phyloP scores from a whole-genome alignment of 1,140 invertebrate genomes.

The Drosophila prosaltans region DNA sequence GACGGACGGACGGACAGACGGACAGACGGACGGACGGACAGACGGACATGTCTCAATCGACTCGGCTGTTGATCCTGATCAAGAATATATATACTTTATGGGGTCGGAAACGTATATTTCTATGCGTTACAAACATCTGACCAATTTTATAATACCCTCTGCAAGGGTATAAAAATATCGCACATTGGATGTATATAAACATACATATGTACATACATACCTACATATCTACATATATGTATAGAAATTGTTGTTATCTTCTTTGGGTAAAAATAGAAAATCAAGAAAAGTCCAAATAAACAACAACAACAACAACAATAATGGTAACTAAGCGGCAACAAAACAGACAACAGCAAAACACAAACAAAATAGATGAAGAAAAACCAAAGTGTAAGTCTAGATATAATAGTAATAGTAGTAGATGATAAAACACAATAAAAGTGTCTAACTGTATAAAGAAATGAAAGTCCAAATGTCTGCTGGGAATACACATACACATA shows the following conservation, averaged over 20 bases:
- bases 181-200: slow-evolving; percentile 39
- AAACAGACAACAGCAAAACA: slow-evolving; percentile 56
- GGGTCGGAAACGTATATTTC: too few relatives aligned
- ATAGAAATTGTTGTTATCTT: slow-evolving; percentile 60
- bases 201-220: too few relatives aligned
- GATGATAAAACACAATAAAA: slow-evolving; percentile 73
- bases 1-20: too few relatives aligned
- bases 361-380: slow-evolving; percentile 27
- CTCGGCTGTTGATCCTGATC: too few relatives aligned
- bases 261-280: slow-evolving; percentile 71
- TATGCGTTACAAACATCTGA: too few relatives aligned
- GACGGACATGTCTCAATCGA: too few relatives aligned
- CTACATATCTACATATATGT: not conserved
- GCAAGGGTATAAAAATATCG: too few relatives aligned
- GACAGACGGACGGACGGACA: too few relatives aligned
- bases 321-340: slow-evolving; percentile 31
- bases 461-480: slow-evolving; percentile 73
- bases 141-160: too few relatives aligned
- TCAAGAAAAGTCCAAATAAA: slow-evolving; percentile 73
- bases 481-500: not conserved
- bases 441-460: slow-evolving; percentile 76
- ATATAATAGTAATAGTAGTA: slow-evolving; percentile 42
- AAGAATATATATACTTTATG: too few relatives aligned
- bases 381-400: slow-evolving; percentile 26
- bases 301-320: slow-evolving; percentile 42